A percentile compares a stretch with the other conserved stretches of the same genome.
Evolutionary conservation across 1,140 invertebrate genomes (phyloP).

Genomic region (Teleogryllus occipitalis): DNA sequence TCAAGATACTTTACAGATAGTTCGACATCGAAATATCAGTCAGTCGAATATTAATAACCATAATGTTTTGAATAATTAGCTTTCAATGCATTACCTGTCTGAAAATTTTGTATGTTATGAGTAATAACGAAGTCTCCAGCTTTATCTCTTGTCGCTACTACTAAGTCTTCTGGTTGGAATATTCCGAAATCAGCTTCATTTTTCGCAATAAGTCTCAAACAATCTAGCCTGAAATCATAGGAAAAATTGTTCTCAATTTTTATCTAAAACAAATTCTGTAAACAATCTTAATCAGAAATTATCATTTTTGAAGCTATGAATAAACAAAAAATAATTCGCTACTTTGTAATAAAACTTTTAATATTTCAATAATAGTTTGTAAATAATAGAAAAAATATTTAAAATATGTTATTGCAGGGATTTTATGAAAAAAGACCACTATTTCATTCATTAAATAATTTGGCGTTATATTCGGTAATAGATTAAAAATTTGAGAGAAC

Average conservation of each 20-base stretch:
- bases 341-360: neutral
- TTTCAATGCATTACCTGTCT: conserved; percentile 24
- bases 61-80: too few species aligned
- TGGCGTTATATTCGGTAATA: too few species aligned
- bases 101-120: conserved; percentile 50
- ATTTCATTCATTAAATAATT: too few species aligned
- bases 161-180: conserved; percentile 70
- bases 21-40: too few species aligned
- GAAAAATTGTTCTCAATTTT: conserved; percentile 18
- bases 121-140: conserved; percentile 56
- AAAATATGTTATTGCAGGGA: neutral
- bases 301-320: too few species aligned
- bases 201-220: conserved; percentile 60
- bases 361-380: neutral
- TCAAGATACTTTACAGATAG: too few species aligned
- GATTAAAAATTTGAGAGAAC: too few species aligned
- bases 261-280: neutral
- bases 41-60: too few species aligned
- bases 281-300: neutral
- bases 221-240: conserved; percentile 52
- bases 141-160: conserved; percentile 55
- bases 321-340: too few species aligned
- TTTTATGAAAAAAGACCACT: neutral
- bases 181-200: conserved; percentile 72
- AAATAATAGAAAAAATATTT: neutral